Conservation (phyloP, 1,140 invertebrate species). For the Dysdera silvatica region DNA sequence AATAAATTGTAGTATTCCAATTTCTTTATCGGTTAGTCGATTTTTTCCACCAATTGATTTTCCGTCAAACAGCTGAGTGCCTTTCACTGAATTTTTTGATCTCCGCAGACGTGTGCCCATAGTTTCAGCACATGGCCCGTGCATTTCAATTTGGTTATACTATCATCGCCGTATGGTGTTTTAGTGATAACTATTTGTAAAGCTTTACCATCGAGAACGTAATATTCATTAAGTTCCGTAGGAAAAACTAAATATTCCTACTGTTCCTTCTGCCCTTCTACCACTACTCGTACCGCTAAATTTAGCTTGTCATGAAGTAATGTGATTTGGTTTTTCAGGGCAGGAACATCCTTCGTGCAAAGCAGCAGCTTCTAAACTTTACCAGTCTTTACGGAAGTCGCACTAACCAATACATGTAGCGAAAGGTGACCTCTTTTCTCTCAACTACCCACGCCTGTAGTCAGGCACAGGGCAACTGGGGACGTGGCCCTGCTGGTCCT, state of each 20-base stretch:
- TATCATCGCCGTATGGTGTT: too few species aligned
- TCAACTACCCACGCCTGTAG: too few species aligned
- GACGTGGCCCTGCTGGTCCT: too few species aligned
- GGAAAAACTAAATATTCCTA: conserved; percentile 16
- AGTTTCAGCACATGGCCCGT: too few species aligned
- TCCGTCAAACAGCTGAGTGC: not conserved
- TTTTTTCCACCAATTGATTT: not conserved
- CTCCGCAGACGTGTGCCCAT: too few species aligned
- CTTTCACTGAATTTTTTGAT: too few species aligned
- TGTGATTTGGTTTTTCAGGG: not conserved
- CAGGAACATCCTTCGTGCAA: conserved; percentile 26
- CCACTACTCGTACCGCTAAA: conserved; percentile 19
- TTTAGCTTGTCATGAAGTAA: not conserved
- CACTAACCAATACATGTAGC: conserved; percentile 27
- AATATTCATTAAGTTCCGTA: not conserved
- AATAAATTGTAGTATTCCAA: not conserved
- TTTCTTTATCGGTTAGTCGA: not conserved
- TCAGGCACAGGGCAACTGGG: too few species aligned
- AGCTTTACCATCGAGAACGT: not conserved
- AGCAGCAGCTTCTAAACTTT: conserved; percentile 28
- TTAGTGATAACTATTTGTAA: not conserved
- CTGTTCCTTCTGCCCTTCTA: conserved; percentile 26
- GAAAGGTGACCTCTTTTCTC: conserved; percentile 28
- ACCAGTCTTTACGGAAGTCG: conserved; percentile 28
- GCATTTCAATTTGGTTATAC: too few species aligned